Percentiles rank a stretch among this genome's conserved stretches.
phyloP scores from a whole-genome alignment of 1,140 invertebrate genomes.

The Meloidogyne chitwoodi region DNA sequence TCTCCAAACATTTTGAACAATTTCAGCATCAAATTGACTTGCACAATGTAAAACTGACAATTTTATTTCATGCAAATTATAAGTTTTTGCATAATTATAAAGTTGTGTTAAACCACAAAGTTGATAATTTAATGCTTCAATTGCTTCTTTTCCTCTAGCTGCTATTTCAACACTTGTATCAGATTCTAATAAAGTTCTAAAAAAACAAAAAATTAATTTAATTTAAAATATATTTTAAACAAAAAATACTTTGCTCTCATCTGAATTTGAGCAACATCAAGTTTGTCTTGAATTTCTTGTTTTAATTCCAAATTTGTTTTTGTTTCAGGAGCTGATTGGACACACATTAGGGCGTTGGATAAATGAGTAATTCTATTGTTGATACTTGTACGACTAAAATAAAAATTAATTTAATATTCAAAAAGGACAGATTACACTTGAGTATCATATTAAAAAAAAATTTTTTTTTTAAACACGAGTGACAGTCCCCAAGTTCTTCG shows the following conservation, averaged over 20 bases:
- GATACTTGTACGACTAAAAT: conserved; percentile 47
- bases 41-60: conserved; percentile 66
- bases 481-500: no score
- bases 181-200: background rate
- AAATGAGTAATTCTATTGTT: conserved; percentile 78
- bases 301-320: conserved; percentile 73
- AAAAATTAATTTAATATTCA: conserved; percentile 3
- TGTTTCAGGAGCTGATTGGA: conserved; percentile 63
- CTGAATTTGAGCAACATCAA: conserved; percentile 66
- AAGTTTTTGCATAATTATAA: conserved; percentile 66
- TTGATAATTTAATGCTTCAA: conserved; percentile 23
- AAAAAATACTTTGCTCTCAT: conserved; percentile 32
- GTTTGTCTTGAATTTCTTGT: conserved; percentile 86
- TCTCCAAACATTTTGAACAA: conserved; percentile 65
- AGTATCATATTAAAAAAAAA: background rate
- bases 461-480: conserved; percentile 61
- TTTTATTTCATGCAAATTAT: conserved; percentile 64
- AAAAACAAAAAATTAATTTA: background rate
- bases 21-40: conserved; percentile 63
- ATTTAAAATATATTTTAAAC: conserved; percentile 4
- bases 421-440: background rate
- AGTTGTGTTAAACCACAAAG: conserved; percentile 61
- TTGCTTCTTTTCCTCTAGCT: conserved; percentile 9
- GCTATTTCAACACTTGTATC: background rate
- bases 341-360: conserved; percentile 84